Evolutionary conservation across 1,140 invertebrate genomes (phyloP).

Genomic region (Whitmania pigra): DNA sequence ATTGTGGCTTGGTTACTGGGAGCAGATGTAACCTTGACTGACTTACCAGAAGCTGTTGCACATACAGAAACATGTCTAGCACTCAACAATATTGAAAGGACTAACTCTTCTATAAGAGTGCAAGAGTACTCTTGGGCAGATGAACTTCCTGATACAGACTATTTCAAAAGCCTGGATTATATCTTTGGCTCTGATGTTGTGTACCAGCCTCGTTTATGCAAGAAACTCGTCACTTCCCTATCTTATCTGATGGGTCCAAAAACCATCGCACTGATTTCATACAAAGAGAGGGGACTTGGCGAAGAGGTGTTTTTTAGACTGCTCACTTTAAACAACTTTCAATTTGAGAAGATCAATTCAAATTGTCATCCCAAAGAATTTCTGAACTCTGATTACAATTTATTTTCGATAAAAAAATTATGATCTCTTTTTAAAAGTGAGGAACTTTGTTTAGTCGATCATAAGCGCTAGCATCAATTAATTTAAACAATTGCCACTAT

Average conservation of each 20-base stretch:
- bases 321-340: constrained; percentile 1
- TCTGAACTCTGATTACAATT: constrained; percentile 15
- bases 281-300: constrained; percentile 17
- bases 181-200: constrained; percentile 21
- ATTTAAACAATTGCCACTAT: no score
- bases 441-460: no score
- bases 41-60: neutral
- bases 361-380: constrained; percentile 13
- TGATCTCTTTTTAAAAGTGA: neutral
- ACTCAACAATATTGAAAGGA: neutral
- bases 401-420: constrained; percentile 12
- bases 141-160: neutral
- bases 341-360: constrained; percentile 1
- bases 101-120: neutral
- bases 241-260: constrained; percentile 1
- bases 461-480: no score
- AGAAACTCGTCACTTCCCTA: neutral
- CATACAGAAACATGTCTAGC: constrained; percentile 10
- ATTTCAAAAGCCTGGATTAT: constrained; percentile 1
- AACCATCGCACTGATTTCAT: constrained; percentile 12
- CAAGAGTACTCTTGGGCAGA: constrained; percentile 9
- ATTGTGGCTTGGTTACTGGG: constrained; percentile 18
- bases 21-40: constrained; percentile 10
- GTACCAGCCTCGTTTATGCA: constrained; percentile 4
- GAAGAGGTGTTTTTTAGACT: constrained; percentile 13